Base-by-base conservation (phyloP, 2,113 vertebrate genomes). In the Scomber colias region DNA sequence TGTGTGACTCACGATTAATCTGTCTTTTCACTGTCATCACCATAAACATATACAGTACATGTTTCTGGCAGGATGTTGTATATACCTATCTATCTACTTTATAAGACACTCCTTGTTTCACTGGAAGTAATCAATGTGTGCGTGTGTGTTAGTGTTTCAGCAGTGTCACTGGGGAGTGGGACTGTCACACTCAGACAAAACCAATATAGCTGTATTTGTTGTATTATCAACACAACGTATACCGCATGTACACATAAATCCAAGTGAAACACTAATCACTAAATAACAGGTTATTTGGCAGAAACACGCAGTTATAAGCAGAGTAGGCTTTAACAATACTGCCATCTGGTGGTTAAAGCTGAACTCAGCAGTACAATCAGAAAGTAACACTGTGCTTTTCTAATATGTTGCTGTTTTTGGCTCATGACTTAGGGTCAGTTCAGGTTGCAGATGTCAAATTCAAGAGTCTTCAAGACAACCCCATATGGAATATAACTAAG, bases 281-380 rank as follows among this genome's bases (percentile, higher is more conserved):
- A 3, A 45, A 51, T 40, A 51, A 6, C 65, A 44, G 11, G 3
- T 53, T 27, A 27, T 67, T 16, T 17, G 30, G 21, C 35, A 49
- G 27, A n/a, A 27, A 14, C 8, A 40, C 30, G 27, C 50, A 16
- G 24, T 5, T 3, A 19, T 13, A 21, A 48, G 77, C 2, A 61
- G 5, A 54, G 31, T 14, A 81, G 15, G 21, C 16, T 24, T 54
- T 17, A 30, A 10, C 57, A 76, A 77, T 5, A 16, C 57, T 76
- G 64, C 82, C 81, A 73, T 59, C 81, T 3, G 1, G 72, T 89
- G 76, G 77, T 35, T 27, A 71, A 14, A 40, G 17, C 10, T 14
- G 0, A 54, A 31, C 9, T 65, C 12, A n/a, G n/a, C 19, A 7
- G 9, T 40, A 40, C 5, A 15, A 24, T 55, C 12, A 13, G 9